Evolutionary conservation across 2,113 vertebrate genomes (phyloP).

Genomic region (Myrmophylax atrothorax): DNA sequence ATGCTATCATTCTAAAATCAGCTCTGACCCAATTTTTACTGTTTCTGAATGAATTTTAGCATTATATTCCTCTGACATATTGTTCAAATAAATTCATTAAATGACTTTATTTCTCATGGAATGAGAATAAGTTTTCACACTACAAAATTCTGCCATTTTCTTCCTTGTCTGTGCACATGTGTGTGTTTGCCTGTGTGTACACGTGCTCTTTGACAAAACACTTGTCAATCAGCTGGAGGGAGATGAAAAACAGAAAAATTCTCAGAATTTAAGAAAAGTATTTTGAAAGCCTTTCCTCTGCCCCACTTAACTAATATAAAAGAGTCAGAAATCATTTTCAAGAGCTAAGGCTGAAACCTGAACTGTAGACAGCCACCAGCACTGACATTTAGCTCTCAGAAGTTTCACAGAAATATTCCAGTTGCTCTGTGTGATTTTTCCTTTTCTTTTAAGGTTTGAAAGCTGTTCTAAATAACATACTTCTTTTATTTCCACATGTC

Average conservation of each 20-base stretch:
- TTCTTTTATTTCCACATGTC: neutral
- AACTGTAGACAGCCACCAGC: neutral
- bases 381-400: neutral
- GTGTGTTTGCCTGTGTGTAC: neutral
- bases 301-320: neutral
- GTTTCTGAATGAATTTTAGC: neutral
- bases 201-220: neutral
- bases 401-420: neutral
- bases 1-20: neutral
- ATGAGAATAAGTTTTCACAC: neutral
- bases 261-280: neutral
- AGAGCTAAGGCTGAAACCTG: neutral
- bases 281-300: neutral
- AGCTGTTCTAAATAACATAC: neutral
- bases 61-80: neutral
- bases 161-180: neutral
- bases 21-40: neutral
- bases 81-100: neutral
- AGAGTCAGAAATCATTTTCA: neutral
- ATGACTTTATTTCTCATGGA: neutral
- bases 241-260: neutral
- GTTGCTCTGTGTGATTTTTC: neutral
- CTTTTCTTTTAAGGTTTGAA: neutral
- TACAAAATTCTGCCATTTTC: neutral
- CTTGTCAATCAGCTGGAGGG: neutral